Evolutionary conservation across 2,797 vertebrate genomes (phyloP).

Genomic region (Pantherophis alleghaniensis): DNA sequence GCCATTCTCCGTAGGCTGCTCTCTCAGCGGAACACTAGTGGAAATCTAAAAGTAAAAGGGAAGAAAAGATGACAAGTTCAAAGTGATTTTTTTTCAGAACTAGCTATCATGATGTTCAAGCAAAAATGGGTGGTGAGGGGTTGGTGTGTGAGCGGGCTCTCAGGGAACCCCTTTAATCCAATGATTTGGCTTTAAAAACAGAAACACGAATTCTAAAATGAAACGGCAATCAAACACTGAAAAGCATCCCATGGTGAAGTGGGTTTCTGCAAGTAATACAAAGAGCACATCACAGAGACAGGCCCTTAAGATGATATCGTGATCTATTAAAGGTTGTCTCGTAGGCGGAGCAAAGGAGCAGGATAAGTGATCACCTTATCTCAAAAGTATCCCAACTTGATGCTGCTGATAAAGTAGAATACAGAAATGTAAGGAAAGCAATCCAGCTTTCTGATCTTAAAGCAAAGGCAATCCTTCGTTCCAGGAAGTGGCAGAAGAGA

Average conservation of each 20-base stretch:
- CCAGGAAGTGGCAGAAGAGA: neutral
- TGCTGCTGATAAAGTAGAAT: slow-evolving; percentile 69
- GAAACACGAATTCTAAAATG: neutral
- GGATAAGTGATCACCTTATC: slow-evolving; percentile 68
- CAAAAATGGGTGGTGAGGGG: neutral
- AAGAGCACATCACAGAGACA: neutral
- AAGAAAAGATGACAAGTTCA: neutral
- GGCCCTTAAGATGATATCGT: neutral
- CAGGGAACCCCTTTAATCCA: neutral
- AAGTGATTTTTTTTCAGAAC: neutral
- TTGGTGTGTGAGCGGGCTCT: neutral
- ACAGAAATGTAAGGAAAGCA: slow-evolving; percentile 60
- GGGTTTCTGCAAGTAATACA: neutral
- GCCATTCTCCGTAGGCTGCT: neutral
- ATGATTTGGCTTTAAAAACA: neutral
- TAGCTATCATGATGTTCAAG: neutral
- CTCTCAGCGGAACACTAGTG: neutral
- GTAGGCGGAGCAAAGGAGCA: neutral
- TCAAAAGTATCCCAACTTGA: slow-evolving; percentile 81
- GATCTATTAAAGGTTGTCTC: neutral
- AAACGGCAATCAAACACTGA: neutral
- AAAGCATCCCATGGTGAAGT: neutral
- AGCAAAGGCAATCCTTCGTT: slow-evolving; percentile 67
- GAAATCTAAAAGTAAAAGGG: neutral
- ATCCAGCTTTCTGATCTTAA: slow-evolving; percentile 84